phyloP scores from a whole-genome alignment of 2,797 vertebrate genomes.

The Rhinogobio ventralis region DNA sequence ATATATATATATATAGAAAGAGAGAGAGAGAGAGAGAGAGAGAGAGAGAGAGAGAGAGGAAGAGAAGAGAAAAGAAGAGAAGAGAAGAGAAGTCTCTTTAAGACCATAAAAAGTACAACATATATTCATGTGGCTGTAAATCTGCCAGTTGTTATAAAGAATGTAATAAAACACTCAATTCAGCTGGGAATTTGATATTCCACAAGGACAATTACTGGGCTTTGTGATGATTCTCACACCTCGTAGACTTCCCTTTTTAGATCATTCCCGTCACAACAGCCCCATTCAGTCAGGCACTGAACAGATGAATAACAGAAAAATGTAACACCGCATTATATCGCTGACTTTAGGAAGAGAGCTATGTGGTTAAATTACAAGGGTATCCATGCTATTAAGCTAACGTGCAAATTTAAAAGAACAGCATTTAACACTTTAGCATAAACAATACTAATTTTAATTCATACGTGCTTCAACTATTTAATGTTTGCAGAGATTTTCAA shows the following conservation, averaged over 20 bases:
- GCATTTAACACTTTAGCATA: background rate
- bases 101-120: background rate
- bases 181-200: conserved; percentile 6
- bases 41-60: too few species aligned
- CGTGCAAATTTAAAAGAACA: background rate
- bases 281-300: conserved; percentile 37
- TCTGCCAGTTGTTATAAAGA: background rate
- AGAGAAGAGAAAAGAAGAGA: too few species aligned
- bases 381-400: background rate
- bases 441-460: too few species aligned
- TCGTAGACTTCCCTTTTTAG: conserved; percentile 32
- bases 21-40: too few species aligned
- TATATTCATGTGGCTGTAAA: background rate
- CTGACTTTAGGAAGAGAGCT: background rate
- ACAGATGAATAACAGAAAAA: too few species aligned
- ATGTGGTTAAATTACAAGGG: conserved; percentile 1
- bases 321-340: background rate
- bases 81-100: background rate
- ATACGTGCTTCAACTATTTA: background rate
- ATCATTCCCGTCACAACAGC: conserved; percentile 18
- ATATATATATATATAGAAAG: too few species aligned
- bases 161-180: conserved; percentile 7
- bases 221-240: conserved; percentile 14
- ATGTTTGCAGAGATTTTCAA: background rate
- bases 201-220: background rate